Evolutionary conservation across 2,888 invertebrate genomes (phyloP), one percentile per base, ranked within the genome.

Genomic region (Drosophila anceps): DNA sequence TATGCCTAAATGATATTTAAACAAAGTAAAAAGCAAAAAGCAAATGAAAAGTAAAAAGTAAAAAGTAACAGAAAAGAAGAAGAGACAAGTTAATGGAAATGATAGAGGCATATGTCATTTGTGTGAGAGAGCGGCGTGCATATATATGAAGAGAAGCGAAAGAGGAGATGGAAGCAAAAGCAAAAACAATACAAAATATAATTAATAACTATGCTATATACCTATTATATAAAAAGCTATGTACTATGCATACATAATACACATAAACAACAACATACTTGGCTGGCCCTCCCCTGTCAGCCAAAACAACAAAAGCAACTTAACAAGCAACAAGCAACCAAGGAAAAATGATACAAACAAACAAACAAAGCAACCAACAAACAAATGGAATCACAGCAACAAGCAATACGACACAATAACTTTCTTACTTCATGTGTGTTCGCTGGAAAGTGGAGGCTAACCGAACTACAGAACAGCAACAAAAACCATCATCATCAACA

Each of bases 1-100:
- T 73, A 76, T 76, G 77, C 80, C 76, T 80, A 65, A 65, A 66
- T 78, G 76, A 76, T 76, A 76, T 79, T 76, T 78, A 69, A 77
- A 60, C 24, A 43, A 50, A 46, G 48, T 13, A 48, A 44, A 62
- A 50, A 73, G 46, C 46, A n/a, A 27, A 43, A 65, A 53, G 15
- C 1, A 50, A 31, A 46, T 1, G 31, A 31, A 50, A 12, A n/a
- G 9, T 2, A 50, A 15, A 6, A 50, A 18, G 31, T 53, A 15
- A 60, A 63, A 44, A 31, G 44, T 31, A 51, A 10, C 10, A 59
- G 51, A 24, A 43, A 50, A 43, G 39, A 10, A 20, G 12, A 44
- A 13, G 33, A 27, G n/a, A 37, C 43, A 59, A 62, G 18, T 51
- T 53, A 39, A 69, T 37, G 10, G 18, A 29, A 73, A 57, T 48